Conservation (phyloP, 2,797 vertebrate species). For the Muscicapa comitata region DNA sequence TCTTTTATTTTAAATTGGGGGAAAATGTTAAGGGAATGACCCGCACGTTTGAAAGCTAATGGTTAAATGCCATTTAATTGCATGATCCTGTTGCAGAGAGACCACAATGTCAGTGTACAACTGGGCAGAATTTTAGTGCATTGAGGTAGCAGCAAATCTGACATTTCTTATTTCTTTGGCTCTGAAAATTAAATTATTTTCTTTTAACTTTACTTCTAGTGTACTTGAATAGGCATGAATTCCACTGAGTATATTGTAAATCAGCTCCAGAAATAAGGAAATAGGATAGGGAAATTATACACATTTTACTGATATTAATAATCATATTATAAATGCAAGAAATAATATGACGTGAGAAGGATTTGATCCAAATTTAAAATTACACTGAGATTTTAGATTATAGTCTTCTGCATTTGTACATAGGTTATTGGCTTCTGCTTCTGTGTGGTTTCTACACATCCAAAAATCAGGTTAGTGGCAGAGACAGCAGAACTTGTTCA, state of each 20-base stretch:
- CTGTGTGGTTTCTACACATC: neutral
- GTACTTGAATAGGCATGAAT: neutral
- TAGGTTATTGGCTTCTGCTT: neutral
- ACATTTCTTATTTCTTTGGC: neutral
- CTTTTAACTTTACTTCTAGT: neutral
- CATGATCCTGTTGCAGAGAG: neutral
- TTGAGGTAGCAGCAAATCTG: neutral
- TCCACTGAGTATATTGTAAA: neutral
- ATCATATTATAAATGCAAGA: neutral
- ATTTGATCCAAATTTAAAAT: neutral
- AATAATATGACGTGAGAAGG: neutral
- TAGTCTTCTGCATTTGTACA: neutral
- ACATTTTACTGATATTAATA: neutral
- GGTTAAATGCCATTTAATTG: neutral
- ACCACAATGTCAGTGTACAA: neutral
- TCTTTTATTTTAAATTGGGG: neutral
- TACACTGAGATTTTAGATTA: neutral
- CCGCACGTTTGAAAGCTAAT: neutral
- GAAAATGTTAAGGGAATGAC: neutral
- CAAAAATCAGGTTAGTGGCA: neutral
- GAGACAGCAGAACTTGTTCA: rapidly evolving
- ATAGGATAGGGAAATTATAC: neutral
- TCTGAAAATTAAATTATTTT: neutral
- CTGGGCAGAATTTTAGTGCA: neutral
- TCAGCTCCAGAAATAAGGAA: neutral